Conservation (phyloP, 2,888 invertebrate genomes). For the Graphium colonna region DNA sequence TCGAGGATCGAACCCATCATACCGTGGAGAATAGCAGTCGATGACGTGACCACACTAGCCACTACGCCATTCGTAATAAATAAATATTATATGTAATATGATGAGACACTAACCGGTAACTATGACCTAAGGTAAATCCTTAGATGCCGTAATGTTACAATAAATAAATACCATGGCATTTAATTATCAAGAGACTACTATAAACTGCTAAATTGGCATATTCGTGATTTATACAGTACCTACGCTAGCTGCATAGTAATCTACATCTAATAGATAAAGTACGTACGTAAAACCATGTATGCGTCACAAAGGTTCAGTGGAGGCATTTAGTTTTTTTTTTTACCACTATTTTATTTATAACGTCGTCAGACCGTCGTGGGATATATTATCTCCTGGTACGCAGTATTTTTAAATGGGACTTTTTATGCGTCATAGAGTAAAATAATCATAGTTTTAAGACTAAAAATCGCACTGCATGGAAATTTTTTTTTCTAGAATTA, state of each 20-base stretch:
- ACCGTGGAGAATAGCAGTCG: no score
- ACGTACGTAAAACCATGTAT: conserved; percentile 13
- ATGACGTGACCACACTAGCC: no score
- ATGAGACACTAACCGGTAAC: not conserved
- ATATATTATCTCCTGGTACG: not conserved
- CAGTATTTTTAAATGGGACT: no score
- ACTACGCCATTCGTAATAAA: no score
- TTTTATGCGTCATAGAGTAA: no score
- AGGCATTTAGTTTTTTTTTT: conserved; percentile 6
- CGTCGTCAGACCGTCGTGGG: not conserved
- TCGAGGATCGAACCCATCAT: no score
- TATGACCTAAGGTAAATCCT: not conserved
- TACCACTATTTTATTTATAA: not conserved
- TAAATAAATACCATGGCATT: not conserved
- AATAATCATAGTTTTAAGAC: no score
- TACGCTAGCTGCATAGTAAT: conserved; percentile 15
- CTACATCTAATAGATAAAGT: not conserved
- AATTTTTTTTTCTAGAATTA: no score
- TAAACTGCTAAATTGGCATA: conserved; percentile 14
- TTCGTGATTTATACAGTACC: conserved; percentile 14
- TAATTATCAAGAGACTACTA: not conserved
- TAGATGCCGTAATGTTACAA: not conserved
- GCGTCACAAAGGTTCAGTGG: conserved; percentile 8
- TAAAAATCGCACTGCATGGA: no score
- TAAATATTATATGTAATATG: no score